phyloP scores from a whole-genome alignment of 2,797 vertebrate species.

The Poecilia gillii region DNA sequence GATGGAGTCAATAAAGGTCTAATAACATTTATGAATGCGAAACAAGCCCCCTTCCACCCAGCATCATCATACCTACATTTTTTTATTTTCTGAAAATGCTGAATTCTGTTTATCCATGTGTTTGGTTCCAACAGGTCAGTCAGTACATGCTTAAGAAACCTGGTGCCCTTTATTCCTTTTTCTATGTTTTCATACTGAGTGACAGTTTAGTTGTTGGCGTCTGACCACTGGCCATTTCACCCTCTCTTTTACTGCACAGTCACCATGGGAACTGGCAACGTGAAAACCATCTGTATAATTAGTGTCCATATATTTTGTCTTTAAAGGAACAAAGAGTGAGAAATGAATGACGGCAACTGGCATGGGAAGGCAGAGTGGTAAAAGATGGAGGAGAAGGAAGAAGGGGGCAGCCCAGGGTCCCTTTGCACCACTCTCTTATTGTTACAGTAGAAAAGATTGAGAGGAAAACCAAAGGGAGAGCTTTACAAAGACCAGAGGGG shows the following conservation, averaged over 20 bases:
- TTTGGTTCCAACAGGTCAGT: not conserved
- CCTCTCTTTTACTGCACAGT: conserved; percentile 48
- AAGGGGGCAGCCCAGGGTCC: conserved; percentile 26
- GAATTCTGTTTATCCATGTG: not conserved
- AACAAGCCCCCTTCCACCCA: not conserved
- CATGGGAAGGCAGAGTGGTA: not conserved
- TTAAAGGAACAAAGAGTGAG: conserved; percentile 34
- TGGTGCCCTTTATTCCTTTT: conserved; percentile 18
- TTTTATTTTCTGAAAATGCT: not conserved
- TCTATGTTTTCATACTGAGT: conserved; percentile 23
- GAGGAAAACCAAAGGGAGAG: conserved; percentile 4
- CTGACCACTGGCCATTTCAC: conserved; percentile 40
- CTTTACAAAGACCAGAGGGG: not conserved
- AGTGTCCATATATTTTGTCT: conserved; percentile 25
- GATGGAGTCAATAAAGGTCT: not conserved
- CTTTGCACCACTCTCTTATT: conserved; percentile 27
- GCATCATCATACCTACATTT: not conserved
- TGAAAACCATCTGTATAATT: conserved; percentile 65
- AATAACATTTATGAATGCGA: conserved; percentile 4
- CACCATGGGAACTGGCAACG: conserved; percentile 68
- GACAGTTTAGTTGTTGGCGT: conserved; percentile 21
- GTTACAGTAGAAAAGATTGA: conserved; percentile 25
- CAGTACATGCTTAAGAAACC: not conserved
- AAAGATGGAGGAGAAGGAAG: conserved; percentile 9
- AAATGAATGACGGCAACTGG: conserved; percentile 40